Conservation (phyloP, 2,888 invertebrate species). For the Argynnis bischoffii region DNA sequence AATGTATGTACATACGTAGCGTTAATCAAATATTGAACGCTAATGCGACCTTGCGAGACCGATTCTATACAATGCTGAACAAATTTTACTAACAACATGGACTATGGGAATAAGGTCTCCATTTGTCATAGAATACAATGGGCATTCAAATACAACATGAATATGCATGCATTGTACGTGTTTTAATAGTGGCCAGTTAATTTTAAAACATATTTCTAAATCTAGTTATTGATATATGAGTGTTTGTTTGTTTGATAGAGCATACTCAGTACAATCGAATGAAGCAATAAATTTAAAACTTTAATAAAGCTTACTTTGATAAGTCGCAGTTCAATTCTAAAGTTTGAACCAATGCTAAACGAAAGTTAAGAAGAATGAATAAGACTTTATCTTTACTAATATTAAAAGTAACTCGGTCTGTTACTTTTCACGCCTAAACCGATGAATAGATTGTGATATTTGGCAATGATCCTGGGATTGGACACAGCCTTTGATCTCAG, state of each 20-base stretch:
- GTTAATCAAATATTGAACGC: constrained; percentile 31
- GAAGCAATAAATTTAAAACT: no score
- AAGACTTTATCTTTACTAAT: no score
- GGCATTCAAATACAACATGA: constrained; percentile 57
- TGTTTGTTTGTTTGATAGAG: not conserved
- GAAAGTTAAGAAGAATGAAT: no score
- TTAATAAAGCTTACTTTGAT: no score
- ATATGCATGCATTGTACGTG: constrained; percentile 48
- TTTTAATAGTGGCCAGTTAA: constrained; percentile 23
- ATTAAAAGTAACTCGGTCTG: no score
- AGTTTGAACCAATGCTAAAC: no score
- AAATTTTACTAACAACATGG: constrained; percentile 51
- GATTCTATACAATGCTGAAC: constrained; percentile 33
- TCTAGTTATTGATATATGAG: constrained; percentile 3
- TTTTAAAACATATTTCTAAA: constrained; percentile 10
- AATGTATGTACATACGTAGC: not conserved
- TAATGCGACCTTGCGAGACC: constrained; percentile 32
- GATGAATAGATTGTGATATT: no score
- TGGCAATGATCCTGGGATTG: no score
- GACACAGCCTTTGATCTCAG: no score
- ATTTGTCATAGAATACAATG: constrained; percentile 70
- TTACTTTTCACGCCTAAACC: no score
- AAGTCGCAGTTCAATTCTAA: no score
- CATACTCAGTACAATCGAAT: not conserved
- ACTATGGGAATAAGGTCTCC: constrained; percentile 65